Base-by-base conservation (phyloP, 30 jellyfish, hydroid and myxozoan species). In the Mastigias papua region DNA sequence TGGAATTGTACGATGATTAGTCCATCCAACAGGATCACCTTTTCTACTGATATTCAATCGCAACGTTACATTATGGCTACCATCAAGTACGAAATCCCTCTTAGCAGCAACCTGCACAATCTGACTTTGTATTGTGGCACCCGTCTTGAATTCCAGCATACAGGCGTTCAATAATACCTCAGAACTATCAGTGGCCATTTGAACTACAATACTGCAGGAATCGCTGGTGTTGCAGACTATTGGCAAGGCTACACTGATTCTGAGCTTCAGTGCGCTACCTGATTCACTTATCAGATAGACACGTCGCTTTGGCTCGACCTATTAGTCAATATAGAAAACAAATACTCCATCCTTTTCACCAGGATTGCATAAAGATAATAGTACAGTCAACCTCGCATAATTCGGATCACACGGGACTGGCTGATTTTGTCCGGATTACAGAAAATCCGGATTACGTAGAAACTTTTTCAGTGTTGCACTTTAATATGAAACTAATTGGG, bases 11-110 rank as follows among this genome's bases (percentile, higher is more conserved):
- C 17, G 77, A 69, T 82, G 92, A 5, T n/a, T 37, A 29, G 65
- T 42, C 92, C 92, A 82, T 63, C 70, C 86, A 7, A 32, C 32
- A 17, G 76, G 73, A 42, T 66, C 74, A 15, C 69, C 26, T 28
- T 46, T 37, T 69, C 37, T 30, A 10, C 25, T 34, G 19, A 81
- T 73, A 13, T 21, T 67, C 21, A 82, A 34, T 19, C 37, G 15
- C 8, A 82, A 27, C 23, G 13, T 50, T 84, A 82, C 70, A 25
- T 25, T 21, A 22, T 70, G 51, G 51, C 70, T 73, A 13, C 92
- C 92, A 34, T 82, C 92, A 70, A 37, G 58, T 26, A 82, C 37
- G 20, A 82, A 82, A 69, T 82, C 92, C 34, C 92, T 34, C 54
- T 82, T 82, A 19, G 92, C 92, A 0, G 63, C 69, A n/a, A 82